Conservation (phyloP, 2,888 invertebrate genomes). For the Chrysolina haemoptera region DNA sequence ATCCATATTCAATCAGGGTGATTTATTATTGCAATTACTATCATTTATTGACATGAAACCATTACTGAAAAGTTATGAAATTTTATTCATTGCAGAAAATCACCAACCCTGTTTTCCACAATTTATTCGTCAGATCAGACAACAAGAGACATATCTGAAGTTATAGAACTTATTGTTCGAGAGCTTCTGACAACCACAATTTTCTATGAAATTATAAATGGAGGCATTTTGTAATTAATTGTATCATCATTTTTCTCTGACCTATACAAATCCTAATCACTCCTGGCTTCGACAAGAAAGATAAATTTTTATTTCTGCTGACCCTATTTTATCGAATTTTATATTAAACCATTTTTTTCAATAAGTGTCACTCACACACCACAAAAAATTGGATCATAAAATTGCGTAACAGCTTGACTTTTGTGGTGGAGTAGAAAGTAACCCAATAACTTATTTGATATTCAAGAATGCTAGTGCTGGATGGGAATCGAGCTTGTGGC, state of each 20-base stretch:
- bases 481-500: constrained; percentile 39
- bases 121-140: no score
- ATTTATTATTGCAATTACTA: no score
- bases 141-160: no score
- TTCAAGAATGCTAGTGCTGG: constrained; percentile 35
- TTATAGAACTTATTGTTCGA: no score
- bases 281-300: constrained; percentile 26
- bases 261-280: constrained; percentile 35
- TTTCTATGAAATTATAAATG: no score
- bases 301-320: constrained; percentile 29
- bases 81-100: no score
- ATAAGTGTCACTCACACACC: constrained; percentile 42
- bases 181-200: no score
- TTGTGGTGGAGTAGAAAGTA: constrained; percentile 35
- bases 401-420: constrained; percentile 48
- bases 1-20: no score
- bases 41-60: no score
- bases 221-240: not conserved
- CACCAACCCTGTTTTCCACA: no score
- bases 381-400: constrained; percentile 34
- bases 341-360: constrained; percentile 44
- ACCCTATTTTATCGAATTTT: constrained; percentile 29
- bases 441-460: constrained; percentile 38
- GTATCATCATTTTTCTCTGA: constrained; percentile 1
- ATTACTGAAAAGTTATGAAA: no score